Conservation (phyloP, 2,113 vertebrate genomes). For the Recurvirostra avosetta region DNA sequence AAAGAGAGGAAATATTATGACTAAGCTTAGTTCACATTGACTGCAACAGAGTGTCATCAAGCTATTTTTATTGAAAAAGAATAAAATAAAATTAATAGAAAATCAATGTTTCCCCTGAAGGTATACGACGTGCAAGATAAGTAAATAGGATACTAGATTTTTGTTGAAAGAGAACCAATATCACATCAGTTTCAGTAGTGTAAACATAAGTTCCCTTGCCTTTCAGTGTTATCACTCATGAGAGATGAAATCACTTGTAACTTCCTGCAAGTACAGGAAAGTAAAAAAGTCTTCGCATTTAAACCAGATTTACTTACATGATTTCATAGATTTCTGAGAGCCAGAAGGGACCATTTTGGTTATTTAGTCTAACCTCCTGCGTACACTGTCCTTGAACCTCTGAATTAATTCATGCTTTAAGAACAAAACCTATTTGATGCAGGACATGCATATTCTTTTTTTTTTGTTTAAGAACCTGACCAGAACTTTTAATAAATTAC, state of each 20-base stretch:
- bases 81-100: background rate
- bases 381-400: background rate
- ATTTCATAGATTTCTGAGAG: background rate
- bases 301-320: background rate
- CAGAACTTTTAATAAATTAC: background rate
- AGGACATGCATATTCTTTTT: background rate
- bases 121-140: background rate
- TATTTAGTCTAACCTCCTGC: background rate
- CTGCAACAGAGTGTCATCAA: background rate
- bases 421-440: background rate
- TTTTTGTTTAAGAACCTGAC: background rate
- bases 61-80: background rate
- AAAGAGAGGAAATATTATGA: background rate
- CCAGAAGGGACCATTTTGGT: background rate
- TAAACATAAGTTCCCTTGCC: background rate
- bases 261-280: background rate
- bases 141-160: background rate
- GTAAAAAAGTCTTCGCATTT: background rate
- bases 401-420: background rate
- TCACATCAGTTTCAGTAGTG: background rate
- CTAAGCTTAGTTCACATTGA: background rate
- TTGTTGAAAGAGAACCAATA: background rate
- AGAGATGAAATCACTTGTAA: background rate
- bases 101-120: background rate
- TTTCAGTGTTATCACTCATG: background rate